A percentile compares a stretch with the other conserved stretches of the same genome.
Evolutionary conservation across 2,797 vertebrate species (phyloP).

Genomic region (Etheostoma nigrum): DNA sequence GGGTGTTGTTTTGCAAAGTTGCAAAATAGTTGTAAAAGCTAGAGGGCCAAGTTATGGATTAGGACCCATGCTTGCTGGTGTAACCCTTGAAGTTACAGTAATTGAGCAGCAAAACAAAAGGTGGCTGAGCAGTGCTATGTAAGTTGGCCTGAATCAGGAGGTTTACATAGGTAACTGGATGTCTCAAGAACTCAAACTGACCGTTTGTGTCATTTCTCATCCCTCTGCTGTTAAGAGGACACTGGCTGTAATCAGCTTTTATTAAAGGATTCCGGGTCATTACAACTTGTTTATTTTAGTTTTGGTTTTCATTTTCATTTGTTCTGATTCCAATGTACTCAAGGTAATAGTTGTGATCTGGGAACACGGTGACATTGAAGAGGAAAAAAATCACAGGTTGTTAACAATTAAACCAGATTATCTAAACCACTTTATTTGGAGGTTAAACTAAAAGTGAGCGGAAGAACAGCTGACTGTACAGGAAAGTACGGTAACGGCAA

Average conservation of each 20-base stretch:
- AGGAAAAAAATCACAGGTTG: background rate
- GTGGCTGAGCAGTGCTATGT: constrained; percentile 51
- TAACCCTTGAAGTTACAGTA: constrained; percentile 54
- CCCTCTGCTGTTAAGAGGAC: constrained; percentile 66
- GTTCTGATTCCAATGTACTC: background rate
- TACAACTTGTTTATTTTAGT: background rate
- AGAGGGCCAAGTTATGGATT: constrained; percentile 60
- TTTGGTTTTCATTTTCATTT: background rate
- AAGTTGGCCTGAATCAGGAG: constrained; percentile 51
- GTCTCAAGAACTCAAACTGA: constrained; percentile 38
- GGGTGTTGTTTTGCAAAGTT: constrained; percentile 68
- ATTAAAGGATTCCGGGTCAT: constrained; percentile 21
- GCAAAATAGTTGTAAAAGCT: constrained; percentile 40
- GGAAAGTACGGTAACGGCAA: no score
- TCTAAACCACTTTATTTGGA: background rate
- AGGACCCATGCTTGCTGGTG: constrained; percentile 63
- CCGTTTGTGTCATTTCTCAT: constrained; percentile 46
- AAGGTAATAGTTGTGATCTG: constrained; percentile 12
- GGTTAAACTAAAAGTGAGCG: background rate
- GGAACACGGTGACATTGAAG: background rate
- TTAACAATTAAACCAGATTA: background rate
- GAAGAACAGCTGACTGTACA: no score
- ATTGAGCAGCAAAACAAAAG: constrained; percentile 33
- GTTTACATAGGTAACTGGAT: constrained; percentile 58
- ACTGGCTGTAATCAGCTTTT: constrained; percentile 53